Conservation (phyloP, 2,888 invertebrate genomes). For the Tetramorium bicarinatum region DNA sequence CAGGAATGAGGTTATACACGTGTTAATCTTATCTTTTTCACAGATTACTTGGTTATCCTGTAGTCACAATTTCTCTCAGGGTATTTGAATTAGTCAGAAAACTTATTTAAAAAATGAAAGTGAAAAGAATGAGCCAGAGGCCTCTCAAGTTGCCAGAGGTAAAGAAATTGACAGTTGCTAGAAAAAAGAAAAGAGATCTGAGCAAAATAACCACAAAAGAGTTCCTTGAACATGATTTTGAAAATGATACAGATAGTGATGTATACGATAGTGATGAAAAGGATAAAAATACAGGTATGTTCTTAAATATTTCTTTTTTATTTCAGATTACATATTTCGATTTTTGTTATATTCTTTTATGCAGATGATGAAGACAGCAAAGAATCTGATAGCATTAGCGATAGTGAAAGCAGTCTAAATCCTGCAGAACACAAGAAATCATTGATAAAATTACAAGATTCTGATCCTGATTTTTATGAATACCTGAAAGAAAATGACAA, state of each 20-base stretch:
- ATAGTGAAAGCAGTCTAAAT: constrained; percentile 78
- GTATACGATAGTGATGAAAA: constrained; percentile 54
- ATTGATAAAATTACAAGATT: constrained; percentile 91
- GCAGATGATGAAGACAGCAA: constrained; percentile 38
- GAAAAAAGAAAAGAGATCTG: constrained; percentile 69
- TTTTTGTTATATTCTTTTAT: not conserved
- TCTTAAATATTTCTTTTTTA: constrained; percentile 9
- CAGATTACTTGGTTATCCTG: not conserved
- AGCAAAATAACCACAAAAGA: constrained; percentile 74
- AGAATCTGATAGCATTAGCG: constrained; percentile 67
- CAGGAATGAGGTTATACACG: not conserved
- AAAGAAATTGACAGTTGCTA: not conserved
- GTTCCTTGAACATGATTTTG: constrained; percentile 76
- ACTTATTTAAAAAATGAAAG: constrained; percentile 50
- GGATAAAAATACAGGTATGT: constrained; percentile 19
- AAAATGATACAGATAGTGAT: constrained; percentile 42
- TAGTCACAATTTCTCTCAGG: not conserved
- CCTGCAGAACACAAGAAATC: constrained; percentile 89
- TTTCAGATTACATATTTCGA: not conserved
- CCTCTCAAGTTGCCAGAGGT: not conserved
- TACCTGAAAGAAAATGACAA: constrained; percentile 89
- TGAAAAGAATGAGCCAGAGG: constrained; percentile 25
- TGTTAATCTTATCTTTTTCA: constrained; percentile 6
- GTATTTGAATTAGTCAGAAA: not conserved
- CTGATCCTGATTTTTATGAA: constrained; percentile 96